These are phyloP conservation scores for Erythrocebus patas DNA, from an alignment of 2,113 vertebrate species.

Conservation along the genomic window DNA sequence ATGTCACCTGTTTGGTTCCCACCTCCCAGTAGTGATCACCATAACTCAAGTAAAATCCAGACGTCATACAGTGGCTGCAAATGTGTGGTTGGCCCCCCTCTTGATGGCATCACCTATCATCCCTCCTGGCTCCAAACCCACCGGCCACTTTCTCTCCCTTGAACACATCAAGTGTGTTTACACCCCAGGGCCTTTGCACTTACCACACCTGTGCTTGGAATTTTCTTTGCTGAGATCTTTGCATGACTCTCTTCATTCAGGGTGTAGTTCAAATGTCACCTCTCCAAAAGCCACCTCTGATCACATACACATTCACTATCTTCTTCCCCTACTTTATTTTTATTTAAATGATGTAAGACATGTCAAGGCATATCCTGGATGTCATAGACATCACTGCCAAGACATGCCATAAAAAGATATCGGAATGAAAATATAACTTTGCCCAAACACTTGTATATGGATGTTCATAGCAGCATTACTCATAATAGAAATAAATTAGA, in stretches of 20 bases:
- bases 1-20: not conserved
- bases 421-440: not conserved
- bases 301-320: not conserved
- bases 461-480: not conserved
- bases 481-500: not conserved
- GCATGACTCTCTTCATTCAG: not conserved
- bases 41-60: not conserved
- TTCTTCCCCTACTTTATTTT: not conserved
- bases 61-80: not conserved
- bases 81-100: not conserved
- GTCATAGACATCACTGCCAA: not conserved
- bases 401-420: not conserved
- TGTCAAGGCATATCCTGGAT: not conserved
- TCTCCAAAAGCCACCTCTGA: not conserved
- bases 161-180: not conserved
- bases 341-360: not conserved
- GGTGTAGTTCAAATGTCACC: not conserved
- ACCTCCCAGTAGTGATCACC: not conserved
- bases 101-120: not conserved
- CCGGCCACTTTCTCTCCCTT: not conserved
- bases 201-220: rapidly evolving
- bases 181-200: not conserved
- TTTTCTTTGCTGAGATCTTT: not conserved
- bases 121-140: rapidly evolving
- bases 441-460: not conserved